Evolutionary conservation across 2,888 invertebrate species (phyloP).

Genomic region (Dysmachus trigonus): DNA sequence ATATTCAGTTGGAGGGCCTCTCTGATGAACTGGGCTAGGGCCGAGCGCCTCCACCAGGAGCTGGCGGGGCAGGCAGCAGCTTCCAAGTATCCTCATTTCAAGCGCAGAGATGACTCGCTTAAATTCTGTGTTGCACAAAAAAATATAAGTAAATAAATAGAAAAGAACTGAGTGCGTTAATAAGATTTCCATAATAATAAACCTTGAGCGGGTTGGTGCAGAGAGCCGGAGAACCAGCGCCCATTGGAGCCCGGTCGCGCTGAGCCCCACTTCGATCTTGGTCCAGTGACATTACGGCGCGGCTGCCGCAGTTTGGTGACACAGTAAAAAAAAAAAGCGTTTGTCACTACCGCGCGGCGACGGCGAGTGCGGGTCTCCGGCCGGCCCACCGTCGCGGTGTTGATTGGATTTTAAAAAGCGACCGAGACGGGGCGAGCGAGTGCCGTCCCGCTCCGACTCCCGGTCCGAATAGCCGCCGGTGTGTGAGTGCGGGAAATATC

Average conservation of each 20-base stretch:
- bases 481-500: conserved; percentile 42
- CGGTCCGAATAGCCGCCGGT: background rate
- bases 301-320: conserved; percentile 16
- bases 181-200: conserved; percentile 17
- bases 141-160: background rate
- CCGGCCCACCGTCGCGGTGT: conserved; percentile 36
- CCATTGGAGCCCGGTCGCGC: background rate
- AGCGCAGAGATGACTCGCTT: background rate
- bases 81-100: background rate
- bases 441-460: background rate
- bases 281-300: background rate
- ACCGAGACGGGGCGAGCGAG: background rate
- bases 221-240: background rate
- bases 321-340: conserved; percentile 14
- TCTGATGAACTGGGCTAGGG: background rate
- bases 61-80: background rate
- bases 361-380: background rate
- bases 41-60: background rate
- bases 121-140: background rate
- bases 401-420: conserved; percentile 46
- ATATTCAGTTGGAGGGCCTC: background rate
- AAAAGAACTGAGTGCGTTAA: background rate
- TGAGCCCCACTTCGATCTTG: background rate
- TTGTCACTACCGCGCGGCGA: conserved; percentile 17
- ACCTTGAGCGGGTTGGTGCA: background rate